Evolutionary conservation across 1,140 invertebrate species (phyloP).

Genomic region (Lordiphosa clarofinis): DNA sequence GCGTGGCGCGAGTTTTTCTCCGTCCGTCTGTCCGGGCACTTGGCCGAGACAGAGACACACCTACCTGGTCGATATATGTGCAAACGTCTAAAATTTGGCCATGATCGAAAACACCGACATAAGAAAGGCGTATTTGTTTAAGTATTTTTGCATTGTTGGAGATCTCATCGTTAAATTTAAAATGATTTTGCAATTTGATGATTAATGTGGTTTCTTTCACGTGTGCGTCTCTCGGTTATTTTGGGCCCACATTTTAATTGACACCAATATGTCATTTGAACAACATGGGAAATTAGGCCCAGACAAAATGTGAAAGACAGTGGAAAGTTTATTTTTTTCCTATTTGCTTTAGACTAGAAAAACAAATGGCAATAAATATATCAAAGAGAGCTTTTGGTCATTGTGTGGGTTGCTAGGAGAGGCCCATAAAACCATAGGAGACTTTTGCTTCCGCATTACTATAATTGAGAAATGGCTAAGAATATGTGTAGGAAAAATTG

Average conservation of each 20-base stretch:
- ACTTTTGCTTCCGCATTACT: conserved; percentile 45
- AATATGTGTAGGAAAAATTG: conserved; percentile 1
- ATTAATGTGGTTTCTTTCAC: conserved; percentile 51
- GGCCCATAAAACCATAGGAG: conserved; percentile 11
- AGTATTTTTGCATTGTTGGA: conserved; percentile 17
- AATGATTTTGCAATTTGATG: conserved; percentile 67
- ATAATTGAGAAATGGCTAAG: conserved; percentile 16
- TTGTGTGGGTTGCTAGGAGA: neutral
- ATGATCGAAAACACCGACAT: conserved; percentile 58
- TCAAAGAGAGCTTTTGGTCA: conserved; percentile 20
- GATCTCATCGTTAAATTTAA: conserved; percentile 47
- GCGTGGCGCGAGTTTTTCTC: conserved; percentile 50
- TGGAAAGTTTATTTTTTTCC: conserved; percentile 37
- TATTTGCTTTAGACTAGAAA: conserved; percentile 25
- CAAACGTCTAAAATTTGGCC: conserved; percentile 56
- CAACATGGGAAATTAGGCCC: conserved; percentile 26
- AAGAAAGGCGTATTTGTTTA: conserved; percentile 6
- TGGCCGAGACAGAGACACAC: conserved; percentile 65
- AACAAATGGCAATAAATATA: conserved; percentile 43
- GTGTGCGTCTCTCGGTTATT: conserved; percentile 20
- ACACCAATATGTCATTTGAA: conserved; percentile 62
- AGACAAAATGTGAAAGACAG: conserved; percentile 16
- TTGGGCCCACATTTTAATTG: conserved; percentile 63
- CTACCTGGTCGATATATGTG: conserved; percentile 25
- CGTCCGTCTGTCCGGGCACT: conserved; percentile 21